Evolutionary conservation across 2,113 vertebrate genomes (phyloP).

Genomic region (Mastomys natalensis): DNA sequence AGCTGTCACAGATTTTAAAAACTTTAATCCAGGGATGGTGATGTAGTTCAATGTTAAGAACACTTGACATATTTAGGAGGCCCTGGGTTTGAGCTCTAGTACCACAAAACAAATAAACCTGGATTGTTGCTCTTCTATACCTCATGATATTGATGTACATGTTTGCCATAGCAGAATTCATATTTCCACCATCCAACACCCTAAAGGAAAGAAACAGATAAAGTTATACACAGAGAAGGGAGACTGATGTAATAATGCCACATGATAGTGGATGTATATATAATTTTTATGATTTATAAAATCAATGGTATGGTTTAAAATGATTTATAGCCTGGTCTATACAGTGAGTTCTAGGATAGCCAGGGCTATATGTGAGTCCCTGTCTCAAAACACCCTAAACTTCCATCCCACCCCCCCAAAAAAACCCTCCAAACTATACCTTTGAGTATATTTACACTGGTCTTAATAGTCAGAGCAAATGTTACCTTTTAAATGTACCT

Average conservation of each 20-base stretch:
- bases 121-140: constrained; percentile 82
- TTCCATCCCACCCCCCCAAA: no score
- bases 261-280: neutral
- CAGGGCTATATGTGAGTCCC: neutral
- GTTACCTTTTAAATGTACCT: constrained; percentile 18
- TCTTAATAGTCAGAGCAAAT: neutral
- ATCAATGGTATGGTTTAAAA: neutral
- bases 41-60: neutral
- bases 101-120: neutral
- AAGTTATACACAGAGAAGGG: constrained; percentile 30
- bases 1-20: neutral
- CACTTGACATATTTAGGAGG: neutral
- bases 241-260: neutral
- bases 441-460: neutral
- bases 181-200: constrained; percentile 99
- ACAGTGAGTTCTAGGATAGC: neutral
- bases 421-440: neutral
- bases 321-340: neutral
- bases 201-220: constrained; percentile 83
- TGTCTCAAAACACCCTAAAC: neutral
- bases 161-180: constrained; percentile 98
- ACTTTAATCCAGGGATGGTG: neutral
- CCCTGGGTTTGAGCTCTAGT: neutral
- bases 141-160: constrained; percentile 99
- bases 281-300: neutral